A percentile compares a stretch with the other conserved stretches of the same genome.
These are phyloP conservation scores for Cantharis nigra DNA, from an alignment of 2,888 invertebrate species.

Conservation along the genomic window DNA sequence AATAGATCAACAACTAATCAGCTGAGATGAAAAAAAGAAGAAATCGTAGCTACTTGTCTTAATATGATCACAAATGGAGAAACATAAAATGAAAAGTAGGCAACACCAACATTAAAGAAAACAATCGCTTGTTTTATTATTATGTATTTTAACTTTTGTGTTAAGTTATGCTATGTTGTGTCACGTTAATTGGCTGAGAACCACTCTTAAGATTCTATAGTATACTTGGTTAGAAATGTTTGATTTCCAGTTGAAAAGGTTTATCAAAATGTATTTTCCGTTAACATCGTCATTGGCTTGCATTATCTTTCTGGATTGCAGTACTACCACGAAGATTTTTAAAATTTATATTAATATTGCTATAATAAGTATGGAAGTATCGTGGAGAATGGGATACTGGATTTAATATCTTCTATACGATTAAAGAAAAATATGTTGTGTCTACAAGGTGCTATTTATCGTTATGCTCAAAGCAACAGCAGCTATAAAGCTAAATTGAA, in stretches of 20 bases:
- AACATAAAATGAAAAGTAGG: too few species aligned
- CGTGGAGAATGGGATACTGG: neutral
- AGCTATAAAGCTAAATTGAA: slow-evolving; percentile 26
- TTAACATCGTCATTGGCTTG: neutral
- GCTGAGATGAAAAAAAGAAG: too few species aligned
- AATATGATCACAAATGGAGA: too few species aligned
- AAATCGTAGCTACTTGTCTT: too few species aligned
- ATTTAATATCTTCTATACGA: neutral
- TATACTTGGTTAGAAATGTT: too few species aligned
- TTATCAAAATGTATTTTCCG: neutral
- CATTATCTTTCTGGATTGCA: neutral
- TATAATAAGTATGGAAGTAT: neutral
- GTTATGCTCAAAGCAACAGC: slow-evolving; percentile 16
- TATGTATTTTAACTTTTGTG: too few species aligned
- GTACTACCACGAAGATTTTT: neutral
- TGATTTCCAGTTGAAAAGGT: neutral
- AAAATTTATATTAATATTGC: neutral
- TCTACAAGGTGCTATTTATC: slow-evolving; percentile 9
- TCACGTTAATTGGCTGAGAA: too few species aligned
- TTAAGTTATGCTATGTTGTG: too few species aligned
- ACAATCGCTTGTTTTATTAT: too few species aligned
- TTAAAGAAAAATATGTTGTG: neutral
- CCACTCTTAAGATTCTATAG: too few species aligned
- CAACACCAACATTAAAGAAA: too few species aligned
- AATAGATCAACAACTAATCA: too few species aligned